phyloP scores from a whole-genome alignment of 2,797 vertebrate species.

The Crocidura indochinensis region DNA sequence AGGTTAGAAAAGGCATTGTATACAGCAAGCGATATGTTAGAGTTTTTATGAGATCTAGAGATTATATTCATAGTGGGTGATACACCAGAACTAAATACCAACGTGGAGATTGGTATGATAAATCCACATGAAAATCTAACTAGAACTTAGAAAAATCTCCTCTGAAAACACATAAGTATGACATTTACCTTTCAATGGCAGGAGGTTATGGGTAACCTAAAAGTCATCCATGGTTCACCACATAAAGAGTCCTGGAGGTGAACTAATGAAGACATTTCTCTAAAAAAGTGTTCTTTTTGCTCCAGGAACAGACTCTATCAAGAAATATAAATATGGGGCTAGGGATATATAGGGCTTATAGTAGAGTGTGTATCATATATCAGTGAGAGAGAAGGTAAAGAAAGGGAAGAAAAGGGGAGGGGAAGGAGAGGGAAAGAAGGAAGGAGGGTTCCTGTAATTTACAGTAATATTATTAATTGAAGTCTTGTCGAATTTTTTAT shows the following conservation, averaged over 20 bases:
- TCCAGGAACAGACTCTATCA: conserved; percentile 47
- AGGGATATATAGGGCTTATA: too few relatives aligned
- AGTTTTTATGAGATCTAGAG: not conserved
- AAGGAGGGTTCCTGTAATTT: not conserved
- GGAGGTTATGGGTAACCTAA: not conserved
- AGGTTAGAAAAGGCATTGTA: not conserved
- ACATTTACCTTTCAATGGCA: not conserved
- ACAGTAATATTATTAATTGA: conserved; percentile 9
- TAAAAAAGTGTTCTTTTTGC: not conserved
- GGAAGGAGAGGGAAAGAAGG: too few relatives aligned
- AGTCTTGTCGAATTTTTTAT: conserved; percentile 55
- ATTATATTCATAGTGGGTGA: not conserved
- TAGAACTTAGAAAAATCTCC: not conserved
- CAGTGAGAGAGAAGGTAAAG: too few relatives aligned
- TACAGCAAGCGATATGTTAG: not conserved
- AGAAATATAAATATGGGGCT: conserved; percentile 10
- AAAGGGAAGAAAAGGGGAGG: too few relatives aligned
- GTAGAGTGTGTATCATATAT: too few relatives aligned
- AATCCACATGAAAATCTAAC: not conserved
- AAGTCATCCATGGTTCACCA: not conserved
- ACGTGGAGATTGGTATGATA: not conserved
- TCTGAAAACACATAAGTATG: not conserved
- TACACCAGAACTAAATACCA: not conserved
- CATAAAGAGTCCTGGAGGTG: not conserved
- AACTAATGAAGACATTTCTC: not conserved